Evolutionary conservation across 2,888 invertebrate genomes (phyloP).

Genomic region (Erebia ligea): DNA sequence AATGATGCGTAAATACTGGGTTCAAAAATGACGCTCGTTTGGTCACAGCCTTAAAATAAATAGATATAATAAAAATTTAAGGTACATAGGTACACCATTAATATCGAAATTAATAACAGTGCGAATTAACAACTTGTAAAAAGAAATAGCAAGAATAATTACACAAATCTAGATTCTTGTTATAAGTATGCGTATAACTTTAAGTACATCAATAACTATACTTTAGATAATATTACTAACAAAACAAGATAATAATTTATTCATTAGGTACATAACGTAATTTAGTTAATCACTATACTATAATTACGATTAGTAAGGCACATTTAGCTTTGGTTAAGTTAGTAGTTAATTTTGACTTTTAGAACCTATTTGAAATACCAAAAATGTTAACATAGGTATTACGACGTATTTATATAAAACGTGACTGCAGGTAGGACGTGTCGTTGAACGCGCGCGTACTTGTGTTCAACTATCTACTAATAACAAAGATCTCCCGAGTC

Average conservation of each 20-base stretch:
- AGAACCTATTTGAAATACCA: slow-evolving; percentile 2
- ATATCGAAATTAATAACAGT: background rate
- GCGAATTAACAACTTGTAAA: background rate
- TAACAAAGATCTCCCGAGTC: too few relatives aligned
- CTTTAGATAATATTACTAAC: background rate
- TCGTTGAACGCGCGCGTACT: too few relatives aligned
- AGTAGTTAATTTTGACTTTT: slow-evolving; percentile 33
- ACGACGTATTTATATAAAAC: too few relatives aligned
- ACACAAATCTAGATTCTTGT: too few relatives aligned
- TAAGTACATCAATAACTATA: slow-evolving; percentile 10
- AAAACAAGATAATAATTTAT: slow-evolving; percentile 22
- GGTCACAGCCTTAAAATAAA: too few relatives aligned
- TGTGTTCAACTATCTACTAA: too few relatives aligned
- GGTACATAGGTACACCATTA: too few relatives aligned
- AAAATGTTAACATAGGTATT: background rate
- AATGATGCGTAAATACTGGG: too few relatives aligned
- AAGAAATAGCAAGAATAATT: background rate
- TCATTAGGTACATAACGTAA: slow-evolving; percentile 16
- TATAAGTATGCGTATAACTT: background rate
- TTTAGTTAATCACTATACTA: slow-evolving; percentile 44
- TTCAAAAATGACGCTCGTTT: too few relatives aligned
- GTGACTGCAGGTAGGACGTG: too few relatives aligned
- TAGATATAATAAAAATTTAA: too few relatives aligned
- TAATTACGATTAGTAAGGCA: slow-evolving; percentile 67
- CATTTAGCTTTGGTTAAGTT: slow-evolving; percentile 56